Evolutionary conservation across 2,888 invertebrate genomes (phyloP).

Genomic region (Chydorus sphaericus): DNA sequence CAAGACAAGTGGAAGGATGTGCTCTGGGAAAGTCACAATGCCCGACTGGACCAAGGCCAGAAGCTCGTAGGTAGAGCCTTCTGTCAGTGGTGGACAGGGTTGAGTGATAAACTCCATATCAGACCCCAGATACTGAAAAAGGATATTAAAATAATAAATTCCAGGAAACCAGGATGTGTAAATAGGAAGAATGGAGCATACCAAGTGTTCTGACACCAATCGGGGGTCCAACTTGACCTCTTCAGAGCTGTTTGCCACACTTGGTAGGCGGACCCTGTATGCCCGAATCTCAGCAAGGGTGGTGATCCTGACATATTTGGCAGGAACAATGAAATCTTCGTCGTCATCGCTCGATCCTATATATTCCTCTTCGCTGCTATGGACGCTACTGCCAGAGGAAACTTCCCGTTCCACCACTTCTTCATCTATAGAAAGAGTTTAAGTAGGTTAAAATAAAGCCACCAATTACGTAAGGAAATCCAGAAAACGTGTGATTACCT

Average conservation of each 20-base stretch:
- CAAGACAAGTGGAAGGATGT: neutral
- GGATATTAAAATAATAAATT: neutral
- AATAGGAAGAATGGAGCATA: neutral
- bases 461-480: no score
- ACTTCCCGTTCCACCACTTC: neutral
- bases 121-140: neutral
- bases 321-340: neutral
- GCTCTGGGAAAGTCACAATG: neutral
- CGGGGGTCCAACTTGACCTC: constrained; percentile 1
- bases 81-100: neutral
- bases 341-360: neutral
- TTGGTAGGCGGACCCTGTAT: neutral
- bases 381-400: neutral
- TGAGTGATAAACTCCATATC: neutral
- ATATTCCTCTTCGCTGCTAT: constrained; percentile 1
- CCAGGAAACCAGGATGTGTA: neutral
- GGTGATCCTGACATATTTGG: constrained; percentile 1
- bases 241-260: neutral
- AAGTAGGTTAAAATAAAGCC: no score
- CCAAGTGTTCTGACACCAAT: neutral
- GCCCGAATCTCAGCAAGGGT: neutral
- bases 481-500: no score
- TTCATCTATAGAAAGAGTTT: no score
- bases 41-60: neutral
- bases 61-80: neutral